A percentile compares a stretch with the other conserved stretches of the same genome.
Evolutionary conservation across 2,797 vertebrate genomes (phyloP).

Genomic region (Remorina albescens): DNA sequence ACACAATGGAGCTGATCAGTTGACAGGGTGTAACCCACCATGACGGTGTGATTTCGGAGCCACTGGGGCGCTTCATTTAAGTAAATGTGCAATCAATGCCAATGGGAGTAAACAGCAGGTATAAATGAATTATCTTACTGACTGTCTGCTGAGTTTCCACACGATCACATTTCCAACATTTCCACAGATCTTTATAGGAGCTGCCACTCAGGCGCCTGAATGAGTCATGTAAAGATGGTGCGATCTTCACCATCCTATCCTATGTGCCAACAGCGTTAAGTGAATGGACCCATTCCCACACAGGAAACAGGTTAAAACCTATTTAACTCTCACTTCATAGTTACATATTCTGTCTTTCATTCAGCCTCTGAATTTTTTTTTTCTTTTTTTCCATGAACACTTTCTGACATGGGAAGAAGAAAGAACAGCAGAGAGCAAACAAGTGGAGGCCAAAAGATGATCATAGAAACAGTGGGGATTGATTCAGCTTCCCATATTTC

Average conservation of each 20-base stretch:
- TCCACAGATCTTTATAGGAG: constrained; percentile 6
- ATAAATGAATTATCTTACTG: constrained; percentile 50
- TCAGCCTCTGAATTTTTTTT: constrained; percentile 33
- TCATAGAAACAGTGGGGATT: constrained; percentile 66
- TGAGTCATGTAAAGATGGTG: constrained; percentile 16
- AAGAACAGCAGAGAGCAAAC: constrained; percentile 64
- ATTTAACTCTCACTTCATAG: constrained; percentile 29
- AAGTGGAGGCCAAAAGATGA: constrained; percentile 62
- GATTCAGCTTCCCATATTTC: constrained; percentile 70
- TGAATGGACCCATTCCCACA: constrained; percentile 9
- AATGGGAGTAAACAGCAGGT: constrained; percentile 59
- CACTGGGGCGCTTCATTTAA: constrained; percentile 74
- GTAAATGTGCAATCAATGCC: constrained; percentile 73
- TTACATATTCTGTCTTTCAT: constrained; percentile 48
- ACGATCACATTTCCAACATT: constrained; percentile 9
- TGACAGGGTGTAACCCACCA: constrained; percentile 74
- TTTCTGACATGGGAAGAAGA: constrained; percentile 50
- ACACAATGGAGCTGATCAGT: constrained; percentile 63
- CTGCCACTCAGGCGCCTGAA: constrained; percentile 10
- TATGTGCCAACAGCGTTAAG: constrained; percentile 17
- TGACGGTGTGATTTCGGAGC: constrained; percentile 70
- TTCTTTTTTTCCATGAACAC: too few relatives aligned
- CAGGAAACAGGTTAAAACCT: constrained; percentile 39
- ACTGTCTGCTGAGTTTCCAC: constrained; percentile 18
- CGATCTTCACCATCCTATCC: constrained; percentile 11